Conservation (phyloP, 1,140 invertebrate species). For the Cardiocondyla obscurior region DNA sequence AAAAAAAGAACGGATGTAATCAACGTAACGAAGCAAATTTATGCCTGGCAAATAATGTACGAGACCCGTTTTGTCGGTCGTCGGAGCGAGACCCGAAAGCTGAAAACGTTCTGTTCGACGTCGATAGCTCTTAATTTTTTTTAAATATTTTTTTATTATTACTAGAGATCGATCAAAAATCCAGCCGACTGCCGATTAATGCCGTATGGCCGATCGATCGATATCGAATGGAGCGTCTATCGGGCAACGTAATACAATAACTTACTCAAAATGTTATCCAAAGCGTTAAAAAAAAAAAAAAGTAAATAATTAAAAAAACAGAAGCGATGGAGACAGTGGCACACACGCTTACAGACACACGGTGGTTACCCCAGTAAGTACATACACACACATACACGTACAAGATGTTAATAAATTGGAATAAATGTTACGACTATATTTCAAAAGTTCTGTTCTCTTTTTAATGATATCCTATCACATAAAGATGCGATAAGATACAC, state of each 20-base stretch:
- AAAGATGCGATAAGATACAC: background rate
- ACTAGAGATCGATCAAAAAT: slow-evolving; percentile 39
- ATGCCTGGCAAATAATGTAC: slow-evolving; percentile 8
- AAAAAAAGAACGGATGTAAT: background rate
- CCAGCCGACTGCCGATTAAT: slow-evolving; percentile 31
- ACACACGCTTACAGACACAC: slow-evolving; percentile 36
- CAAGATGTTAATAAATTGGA: slow-evolving; percentile 79
- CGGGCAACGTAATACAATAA: slow-evolving; percentile 65
- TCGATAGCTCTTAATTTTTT: slow-evolving; percentile 44
- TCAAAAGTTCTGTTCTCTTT: slow-evolving; percentile 61
- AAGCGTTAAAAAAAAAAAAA: slow-evolving; percentile 64
- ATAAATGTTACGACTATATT: slow-evolving; percentile 81
- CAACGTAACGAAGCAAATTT: slow-evolving; percentile 5
- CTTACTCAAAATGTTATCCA: slow-evolving; percentile 72
- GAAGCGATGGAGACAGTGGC: slow-evolving; percentile 49
- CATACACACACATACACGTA: slow-evolving; percentile 66
- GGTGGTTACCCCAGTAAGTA: slow-evolving; percentile 57
- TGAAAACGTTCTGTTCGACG: slow-evolving; percentile 59
- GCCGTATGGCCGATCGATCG: slow-evolving; percentile 35
- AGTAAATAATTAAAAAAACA: slow-evolving; percentile 54
- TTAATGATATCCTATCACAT: background rate
- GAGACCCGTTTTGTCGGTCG: slow-evolving; percentile 36
- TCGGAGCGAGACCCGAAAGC: slow-evolving; percentile 18
- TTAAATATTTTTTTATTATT: no score
- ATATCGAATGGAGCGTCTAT: slow-evolving; percentile 71